These are phyloP conservation scores for Lepetodrilus schrolli DNA, from an alignment of 2,888 invertebrate genomes.

Conservation along the genomic window DNA sequence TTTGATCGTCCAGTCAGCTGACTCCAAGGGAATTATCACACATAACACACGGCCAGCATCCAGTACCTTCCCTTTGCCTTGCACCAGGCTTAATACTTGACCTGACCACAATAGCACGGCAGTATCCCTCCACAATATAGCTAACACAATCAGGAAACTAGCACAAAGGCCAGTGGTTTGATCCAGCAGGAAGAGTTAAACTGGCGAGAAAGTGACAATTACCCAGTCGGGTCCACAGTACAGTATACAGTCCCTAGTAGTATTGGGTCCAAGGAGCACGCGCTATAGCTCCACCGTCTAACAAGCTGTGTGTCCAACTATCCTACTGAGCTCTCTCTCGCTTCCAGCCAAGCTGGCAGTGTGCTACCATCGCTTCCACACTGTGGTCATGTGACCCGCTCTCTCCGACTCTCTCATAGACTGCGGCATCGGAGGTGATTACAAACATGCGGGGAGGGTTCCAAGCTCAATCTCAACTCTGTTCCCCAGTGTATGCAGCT, in stretches of 20 bases:
- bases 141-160: neutral
- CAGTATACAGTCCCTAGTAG: too few species aligned
- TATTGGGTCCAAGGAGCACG: too few species aligned
- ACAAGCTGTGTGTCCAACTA: conserved; percentile 7
- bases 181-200: too few species aligned
- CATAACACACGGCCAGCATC: too few species aligned
- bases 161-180: too few species aligned
- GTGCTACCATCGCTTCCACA: neutral
- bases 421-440: neutral
- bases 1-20: too few species aligned
- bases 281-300: neutral
- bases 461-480: too few species aligned
- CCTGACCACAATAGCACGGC: neutral
- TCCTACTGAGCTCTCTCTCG: neutral
- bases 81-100: neutral
- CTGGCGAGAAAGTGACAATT: neutral
- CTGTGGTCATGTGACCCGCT: conserved; percentile 20
- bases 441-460: neutral
- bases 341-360: neutral
- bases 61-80: too few species aligned
- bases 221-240: too few species aligned
- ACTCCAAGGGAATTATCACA: too few species aligned
- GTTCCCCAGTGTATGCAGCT: neutral
- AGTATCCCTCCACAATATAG: neutral
- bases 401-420: neutral